Percentiles rank a stretch among this genome's conserved stretches.
Evolutionary conservation across 2,797 vertebrate genomes (phyloP).

Genomic region (Acanthiza pusilla): DNA sequence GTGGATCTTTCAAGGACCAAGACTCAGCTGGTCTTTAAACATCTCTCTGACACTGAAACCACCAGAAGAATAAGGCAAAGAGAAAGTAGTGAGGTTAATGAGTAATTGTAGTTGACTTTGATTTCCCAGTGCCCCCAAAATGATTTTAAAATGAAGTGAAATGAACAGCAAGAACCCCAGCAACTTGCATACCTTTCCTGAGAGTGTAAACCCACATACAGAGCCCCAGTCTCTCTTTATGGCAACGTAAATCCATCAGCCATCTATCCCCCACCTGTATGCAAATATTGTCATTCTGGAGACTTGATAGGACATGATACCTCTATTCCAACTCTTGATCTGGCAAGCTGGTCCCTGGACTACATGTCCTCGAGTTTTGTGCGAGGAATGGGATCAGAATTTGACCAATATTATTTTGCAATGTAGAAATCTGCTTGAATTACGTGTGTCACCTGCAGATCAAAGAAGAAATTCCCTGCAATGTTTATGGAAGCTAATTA

Average conservation of each 20-base stretch:
- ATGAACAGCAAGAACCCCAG: background rate
- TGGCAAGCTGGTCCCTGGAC: background rate
- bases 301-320: rapidly evolving
- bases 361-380: background rate
- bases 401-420: background rate
- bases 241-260: background rate
- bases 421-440: background rate
- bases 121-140: background rate
- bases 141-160: background rate
- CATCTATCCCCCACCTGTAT: background rate
- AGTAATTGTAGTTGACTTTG: background rate
- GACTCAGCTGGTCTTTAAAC: background rate
- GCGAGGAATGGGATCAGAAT: background rate
- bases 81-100: background rate
- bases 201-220: background rate
- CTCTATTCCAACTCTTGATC: background rate
- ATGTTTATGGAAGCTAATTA: background rate
- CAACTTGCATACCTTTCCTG: background rate
- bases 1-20: background rate
- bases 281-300: background rate
- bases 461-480: background rate
- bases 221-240: background rate
- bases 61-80: background rate
- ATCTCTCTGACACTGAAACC: background rate
- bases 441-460: background rate